Conservation (phyloP, 2,888 invertebrate genomes). For the Phengaris arion region DNA sequence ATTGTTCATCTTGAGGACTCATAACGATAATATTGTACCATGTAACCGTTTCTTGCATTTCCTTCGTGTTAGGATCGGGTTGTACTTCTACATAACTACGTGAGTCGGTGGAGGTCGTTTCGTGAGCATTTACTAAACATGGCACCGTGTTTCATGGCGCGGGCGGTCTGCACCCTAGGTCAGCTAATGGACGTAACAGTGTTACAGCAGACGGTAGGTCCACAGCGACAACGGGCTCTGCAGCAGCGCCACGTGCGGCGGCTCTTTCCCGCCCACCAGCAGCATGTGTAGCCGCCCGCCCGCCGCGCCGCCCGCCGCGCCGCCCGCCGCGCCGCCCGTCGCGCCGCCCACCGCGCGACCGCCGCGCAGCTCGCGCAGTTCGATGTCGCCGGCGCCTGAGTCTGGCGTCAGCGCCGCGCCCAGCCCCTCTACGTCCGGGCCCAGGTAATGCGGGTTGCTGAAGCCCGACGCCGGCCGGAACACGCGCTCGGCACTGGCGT, state of each 20-base stretch:
- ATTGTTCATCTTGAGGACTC: no score
- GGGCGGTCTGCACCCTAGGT: background rate
- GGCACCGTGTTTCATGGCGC: background rate
- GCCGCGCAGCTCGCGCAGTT: slow-evolving; percentile 59
- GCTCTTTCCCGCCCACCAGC: slow-evolving; percentile 88
- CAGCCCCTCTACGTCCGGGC: slow-evolving; percentile 84
- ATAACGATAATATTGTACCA: background rate
- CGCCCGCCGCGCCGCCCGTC: slow-evolving; percentile 53
- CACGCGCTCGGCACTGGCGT: slow-evolving; percentile 86
- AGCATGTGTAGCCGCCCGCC: slow-evolving; percentile 52
- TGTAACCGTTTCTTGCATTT: background rate
- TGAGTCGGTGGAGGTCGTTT: background rate
- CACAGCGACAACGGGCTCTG: slow-evolving; percentile 88
- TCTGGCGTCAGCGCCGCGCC: slow-evolving; percentile 83
- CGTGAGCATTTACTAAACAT: background rate
- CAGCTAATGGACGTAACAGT: slow-evolving; percentile 3
- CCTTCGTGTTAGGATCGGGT: background rate
- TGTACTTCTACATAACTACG: background rate
- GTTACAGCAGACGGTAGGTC: slow-evolving; percentile 82
- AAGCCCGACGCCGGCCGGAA: slow-evolving; percentile 81
- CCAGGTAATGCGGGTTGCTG: slow-evolving; percentile 87
- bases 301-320: slow-evolving; percentile 48
- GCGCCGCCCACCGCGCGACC: slow-evolving; percentile 50
- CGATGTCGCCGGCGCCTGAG: slow-evolving; percentile 75
- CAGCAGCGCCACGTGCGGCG: slow-evolving; percentile 86